Evolutionary conservation across 2,888 invertebrate species (phyloP), one percentile per base, ranked within the genome.

Genomic region (Glomeris marginata): DNA sequence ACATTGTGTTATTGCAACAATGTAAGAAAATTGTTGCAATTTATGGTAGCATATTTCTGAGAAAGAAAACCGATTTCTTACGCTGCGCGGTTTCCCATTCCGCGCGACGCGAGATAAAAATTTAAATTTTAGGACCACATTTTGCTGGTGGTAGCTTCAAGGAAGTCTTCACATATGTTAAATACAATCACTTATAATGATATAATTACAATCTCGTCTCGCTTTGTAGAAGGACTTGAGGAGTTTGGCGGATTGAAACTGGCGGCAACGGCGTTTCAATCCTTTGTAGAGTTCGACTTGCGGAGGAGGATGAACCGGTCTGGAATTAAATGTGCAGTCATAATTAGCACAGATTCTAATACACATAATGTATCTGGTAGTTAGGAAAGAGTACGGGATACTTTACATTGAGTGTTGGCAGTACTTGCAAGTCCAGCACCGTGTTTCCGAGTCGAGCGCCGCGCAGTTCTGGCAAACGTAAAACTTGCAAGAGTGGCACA

Each of bases 391-490:
- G 28, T 8, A 28, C 28, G 8, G 8, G 28, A 28, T 5, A 5
- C 45, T 60, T 61, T 56, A 68, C 68, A 54, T 56, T 53, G 65
- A 61, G 51, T 63, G 62, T 16, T 59, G 50, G 55, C 68, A 68
- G 33, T 61, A 61, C 35, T 58, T 57, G 54, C 68, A 68, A 33
- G 60, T 53, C 55, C 65, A 64, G 1, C 58, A 57, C 44, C 64
- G 63, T 8, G 55, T 53, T 13, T 58, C 53, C 4, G 58, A 52
- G 36, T 60, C 58, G 49, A 61, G 63, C 18, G 52, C 46, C 10
- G 62, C 56, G 55, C 68, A 68, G 16, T 57, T 58, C 45, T 65
- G 62, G 57, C 68, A 68, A 45, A 67, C 60, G 52, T 56, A 59
- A 38, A 62, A 61, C 2, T 60, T 51, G 54, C 68, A 68, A 13